These are phyloP conservation scores for Brachycybe producta DNA, from an alignment of 2,888 invertebrate species.

Conservation along the genomic window DNA sequence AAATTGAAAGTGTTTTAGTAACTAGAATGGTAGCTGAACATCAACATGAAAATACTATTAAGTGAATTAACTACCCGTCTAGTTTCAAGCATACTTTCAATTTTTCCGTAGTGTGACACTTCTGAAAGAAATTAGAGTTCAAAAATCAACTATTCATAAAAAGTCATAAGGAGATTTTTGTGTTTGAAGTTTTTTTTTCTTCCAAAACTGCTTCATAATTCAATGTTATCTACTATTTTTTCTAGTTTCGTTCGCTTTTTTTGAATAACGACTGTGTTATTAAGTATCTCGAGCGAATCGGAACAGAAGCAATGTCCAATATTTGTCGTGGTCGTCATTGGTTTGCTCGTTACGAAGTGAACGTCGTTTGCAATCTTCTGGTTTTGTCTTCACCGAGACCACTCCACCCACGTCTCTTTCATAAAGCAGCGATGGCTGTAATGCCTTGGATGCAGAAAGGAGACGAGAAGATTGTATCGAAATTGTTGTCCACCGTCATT, in stretches of 20 bases:
- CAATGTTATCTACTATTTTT: constrained; percentile 14
- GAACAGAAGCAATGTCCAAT: constrained; percentile 23
- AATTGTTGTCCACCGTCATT: constrained; percentile 30
- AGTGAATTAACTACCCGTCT: too few species aligned
- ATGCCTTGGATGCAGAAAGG: constrained; percentile 29
- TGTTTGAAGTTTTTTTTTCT: too few species aligned
- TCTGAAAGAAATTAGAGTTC: not conserved
- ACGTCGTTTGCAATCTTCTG: constrained; percentile 28
- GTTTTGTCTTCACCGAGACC: constrained; percentile 23
- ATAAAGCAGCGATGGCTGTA: constrained; percentile 28
- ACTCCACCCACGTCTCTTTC: constrained; percentile 21
- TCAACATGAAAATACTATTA: too few species aligned
- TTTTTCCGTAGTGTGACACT: too few species aligned
- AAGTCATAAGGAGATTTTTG: not conserved
- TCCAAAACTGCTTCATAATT: not conserved
- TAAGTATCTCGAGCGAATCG: constrained; percentile 27
- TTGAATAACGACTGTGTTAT: constrained; percentile 15
- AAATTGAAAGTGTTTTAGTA: too few species aligned
- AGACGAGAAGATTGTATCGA: constrained; percentile 30
- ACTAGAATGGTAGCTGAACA: too few species aligned
- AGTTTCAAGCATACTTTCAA: too few species aligned
- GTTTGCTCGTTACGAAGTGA: constrained; percentile 31
- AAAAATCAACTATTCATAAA: too few species aligned
- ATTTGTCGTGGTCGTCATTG: constrained; percentile 24
- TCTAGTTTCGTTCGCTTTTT: not conserved